Evolutionary conservation across 2,113 vertebrate genomes (phyloP), one percentile per base, ranked within the genome.

Genomic region (Ptychochromis oligacanthus): DNA sequence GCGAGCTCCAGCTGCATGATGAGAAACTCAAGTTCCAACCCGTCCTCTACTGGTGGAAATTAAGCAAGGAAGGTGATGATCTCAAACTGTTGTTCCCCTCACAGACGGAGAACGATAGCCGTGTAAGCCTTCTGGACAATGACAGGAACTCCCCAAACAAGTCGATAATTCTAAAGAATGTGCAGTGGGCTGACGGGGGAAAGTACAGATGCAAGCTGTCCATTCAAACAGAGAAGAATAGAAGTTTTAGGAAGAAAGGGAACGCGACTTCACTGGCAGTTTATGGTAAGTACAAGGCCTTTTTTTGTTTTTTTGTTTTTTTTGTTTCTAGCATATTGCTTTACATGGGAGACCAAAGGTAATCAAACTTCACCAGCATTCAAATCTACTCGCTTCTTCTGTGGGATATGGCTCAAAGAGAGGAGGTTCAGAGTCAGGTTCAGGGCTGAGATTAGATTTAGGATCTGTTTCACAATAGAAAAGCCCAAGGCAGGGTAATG

Each of bases 161-260:
- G 70, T 92, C 92, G 11, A 61, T 93, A 1, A 22, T 72, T 12
- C 34, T 95, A 15, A 88, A 28, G 36, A 52, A 58, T 1, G 87
- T 93, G 31, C 75, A 58, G 75, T 95, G 93, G 94, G 79, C 46
- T 1, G 92, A 95, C 85, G 79, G 75, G 0, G 83, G 86, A 34
- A 75, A 22, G 62, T 95, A 94, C 70, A n/a, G 26, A 28, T 95
- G 94, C 77, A 93, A 92, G 77, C 9, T 94, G 1, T 89, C 94
- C 1, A 2, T 92, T 46, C 55, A 0, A 3, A 77, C 36, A 9
- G 0, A 54, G 6, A 7, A 0, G 0, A 0, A 4, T 0, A 1
- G 4, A 10, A 22, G 43, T 17, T 70, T 46, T 34, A 90, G 94
- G 77, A 77, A 0, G 0, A 81, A 1, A 15, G 93, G 93, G n/a